Percentiles rank a stretch among this genome's conserved stretches.
Evolutionary conservation across 2,888 invertebrate genomes (phyloP).

Genomic region (Perdita meconis): DNA sequence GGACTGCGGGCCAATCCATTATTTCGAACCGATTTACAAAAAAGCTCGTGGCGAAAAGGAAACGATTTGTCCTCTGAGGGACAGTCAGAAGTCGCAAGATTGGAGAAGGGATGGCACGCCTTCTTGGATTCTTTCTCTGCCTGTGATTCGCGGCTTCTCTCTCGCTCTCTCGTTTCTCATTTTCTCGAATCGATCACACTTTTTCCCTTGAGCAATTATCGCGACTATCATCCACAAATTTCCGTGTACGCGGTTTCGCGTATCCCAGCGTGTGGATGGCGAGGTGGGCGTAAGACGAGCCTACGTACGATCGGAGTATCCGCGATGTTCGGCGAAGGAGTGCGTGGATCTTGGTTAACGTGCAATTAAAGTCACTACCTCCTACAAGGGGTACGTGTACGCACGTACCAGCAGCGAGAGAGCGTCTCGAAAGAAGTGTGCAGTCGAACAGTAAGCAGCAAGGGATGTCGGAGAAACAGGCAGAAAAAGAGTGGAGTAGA

Average conservation of each 20-base stretch:
- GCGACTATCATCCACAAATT: constrained; percentile 81
- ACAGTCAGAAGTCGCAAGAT: constrained; percentile 21
- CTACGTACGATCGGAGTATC: constrained; percentile 48
- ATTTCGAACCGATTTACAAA: constrained; percentile 5
- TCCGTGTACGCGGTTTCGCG: constrained; percentile 54
- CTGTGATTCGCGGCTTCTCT: constrained; percentile 51
- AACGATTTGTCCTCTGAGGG: constrained; percentile 1
- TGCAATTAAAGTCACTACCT: constrained; percentile 75
- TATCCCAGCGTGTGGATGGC: constrained; percentile 70
- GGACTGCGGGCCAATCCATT: not conserved
- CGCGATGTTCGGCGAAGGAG: constrained; percentile 56
- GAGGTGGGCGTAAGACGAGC: constrained; percentile 50
- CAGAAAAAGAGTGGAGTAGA: constrained; percentile 31
- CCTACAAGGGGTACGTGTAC: constrained; percentile 72
- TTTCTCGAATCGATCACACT: constrained; percentile 80
- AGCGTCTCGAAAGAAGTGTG: constrained; percentile 74
- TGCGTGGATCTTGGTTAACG: constrained; percentile 59
- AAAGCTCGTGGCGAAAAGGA: constrained; percentile 4
- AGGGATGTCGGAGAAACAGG: constrained; percentile 46
- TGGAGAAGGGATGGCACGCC: constrained; percentile 15
- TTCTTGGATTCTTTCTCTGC: constrained; percentile 64
- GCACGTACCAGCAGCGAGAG: constrained; percentile 68
- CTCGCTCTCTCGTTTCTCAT: constrained; percentile 46
- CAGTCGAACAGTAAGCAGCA: constrained; percentile 73
- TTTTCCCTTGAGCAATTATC: constrained; percentile 79